Percentiles rank a stretch among this genome's conserved stretches.
Conservation (phyloP, 2,888 invertebrate genomes). For the Eupithecia subfuscata region DNA sequence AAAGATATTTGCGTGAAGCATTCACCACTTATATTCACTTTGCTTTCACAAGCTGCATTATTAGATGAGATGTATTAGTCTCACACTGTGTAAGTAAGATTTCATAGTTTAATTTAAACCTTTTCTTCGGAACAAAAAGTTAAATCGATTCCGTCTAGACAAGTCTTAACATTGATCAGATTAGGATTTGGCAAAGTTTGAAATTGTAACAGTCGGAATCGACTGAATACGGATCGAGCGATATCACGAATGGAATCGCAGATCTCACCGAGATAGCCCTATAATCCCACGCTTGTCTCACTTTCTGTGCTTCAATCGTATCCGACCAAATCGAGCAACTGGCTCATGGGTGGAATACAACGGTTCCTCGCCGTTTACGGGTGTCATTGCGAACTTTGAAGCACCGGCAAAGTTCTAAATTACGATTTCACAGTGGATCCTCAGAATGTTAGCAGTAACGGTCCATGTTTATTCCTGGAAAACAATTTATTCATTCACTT, state of each 20-base stretch:
- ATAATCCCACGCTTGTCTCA: slow-evolving; percentile 70
- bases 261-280: slow-evolving; percentile 62
- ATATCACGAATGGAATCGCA: slow-evolving; percentile 44
- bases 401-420: slow-evolving; percentile 49
- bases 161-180: slow-evolving; percentile 44
- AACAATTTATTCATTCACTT: slow-evolving; percentile 40
- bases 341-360: slow-evolving; percentile 62
- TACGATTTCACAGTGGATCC: slow-evolving; percentile 43
- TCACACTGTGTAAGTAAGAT: neutral
- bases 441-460: slow-evolving; percentile 46
- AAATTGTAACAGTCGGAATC: slow-evolving; percentile 40
- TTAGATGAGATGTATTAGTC: neutral
- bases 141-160: slow-evolving; percentile 48
- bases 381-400: slow-evolving; percentile 44
- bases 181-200: slow-evolving; percentile 46
- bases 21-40: slow-evolving; percentile 46
- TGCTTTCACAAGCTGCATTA: slow-evolving; percentile 30
- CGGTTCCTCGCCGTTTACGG: slow-evolving; percentile 58
- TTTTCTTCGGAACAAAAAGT: slow-evolving; percentile 23
- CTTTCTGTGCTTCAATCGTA: slow-evolving; percentile 63
- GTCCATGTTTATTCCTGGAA: slow-evolving; percentile 44
- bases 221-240: slow-evolving; percentile 46
- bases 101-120: neutral
- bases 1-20: slow-evolving; percentile 37
- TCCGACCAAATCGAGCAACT: slow-evolving; percentile 62